Evolutionary conservation across 1,140 invertebrate species (phyloP).

Genomic region (Anagrus nilaparvatae): DNA sequence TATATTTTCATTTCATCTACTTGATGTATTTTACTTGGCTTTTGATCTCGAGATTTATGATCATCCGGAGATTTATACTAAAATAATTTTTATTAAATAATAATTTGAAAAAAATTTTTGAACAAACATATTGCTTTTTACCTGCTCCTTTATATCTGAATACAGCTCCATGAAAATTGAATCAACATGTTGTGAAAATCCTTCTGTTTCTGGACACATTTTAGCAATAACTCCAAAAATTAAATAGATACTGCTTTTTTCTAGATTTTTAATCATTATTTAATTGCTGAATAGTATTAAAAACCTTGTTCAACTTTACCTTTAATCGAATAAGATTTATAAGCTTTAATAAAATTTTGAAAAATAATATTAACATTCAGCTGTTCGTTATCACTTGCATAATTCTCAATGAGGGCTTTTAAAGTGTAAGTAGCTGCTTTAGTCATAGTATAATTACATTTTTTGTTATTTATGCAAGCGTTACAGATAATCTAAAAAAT

Average conservation of each 20-base stretch:
- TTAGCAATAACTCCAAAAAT: constrained; percentile 16
- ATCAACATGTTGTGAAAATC: not conserved
- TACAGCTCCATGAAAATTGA: constrained; percentile 14
- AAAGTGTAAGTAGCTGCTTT: not conserved
- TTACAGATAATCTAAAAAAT: no score
- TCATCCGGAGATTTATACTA: constrained; percentile 11
- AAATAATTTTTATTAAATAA: constrained; percentile 1
- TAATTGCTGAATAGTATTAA: not conserved
- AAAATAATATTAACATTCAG: not conserved
- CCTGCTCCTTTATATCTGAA: constrained; percentile 18
- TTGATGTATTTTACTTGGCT: not conserved
- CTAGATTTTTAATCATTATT: constrained; percentile 3
- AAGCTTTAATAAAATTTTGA: not conserved
- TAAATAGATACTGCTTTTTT: constrained; percentile 12
- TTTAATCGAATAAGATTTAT: not conserved
- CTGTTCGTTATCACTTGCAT: not conserved
- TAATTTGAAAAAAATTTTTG: constrained; percentile 3
- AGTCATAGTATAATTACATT: not conserved
- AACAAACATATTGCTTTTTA: constrained; percentile 10
- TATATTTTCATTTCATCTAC: constrained; percentile 18
- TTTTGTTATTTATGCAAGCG: no score
- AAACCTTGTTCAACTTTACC: not conserved
- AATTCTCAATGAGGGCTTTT: not conserved
- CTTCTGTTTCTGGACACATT: constrained; percentile 11
- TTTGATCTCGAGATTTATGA: no score